Evolutionary conservation across 2,888 invertebrate species (phyloP).

Genomic region (Pemphredon lugubris): DNA sequence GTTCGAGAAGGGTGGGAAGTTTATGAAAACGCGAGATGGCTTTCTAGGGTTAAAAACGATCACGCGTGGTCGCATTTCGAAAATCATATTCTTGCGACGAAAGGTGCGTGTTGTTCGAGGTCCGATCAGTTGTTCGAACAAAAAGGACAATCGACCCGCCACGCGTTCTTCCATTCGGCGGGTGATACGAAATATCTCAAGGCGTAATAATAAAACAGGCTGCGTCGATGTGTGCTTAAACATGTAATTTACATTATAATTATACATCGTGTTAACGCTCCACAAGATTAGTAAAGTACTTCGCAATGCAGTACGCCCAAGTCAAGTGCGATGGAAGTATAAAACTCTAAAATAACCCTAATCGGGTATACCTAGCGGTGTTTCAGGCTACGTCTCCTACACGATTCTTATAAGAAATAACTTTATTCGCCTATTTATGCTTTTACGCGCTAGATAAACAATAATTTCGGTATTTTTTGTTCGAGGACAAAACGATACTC

Average conservation of each 20-base stretch:
- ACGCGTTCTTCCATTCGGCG: conserved; percentile 21
- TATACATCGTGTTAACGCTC: conserved; percentile 73
- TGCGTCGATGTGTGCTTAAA: conserved; percentile 67
- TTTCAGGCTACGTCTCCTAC: conserved; percentile 53
- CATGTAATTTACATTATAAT: conserved; percentile 76
- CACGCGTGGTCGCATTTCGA: conserved; percentile 31
- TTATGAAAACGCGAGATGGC: no score
- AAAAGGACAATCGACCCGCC: conserved; percentile 2
- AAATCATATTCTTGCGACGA: conserved; percentile 25
- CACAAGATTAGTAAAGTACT: conserved; percentile 69
- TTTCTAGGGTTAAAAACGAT: no score
- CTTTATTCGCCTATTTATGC: conserved; percentile 44
- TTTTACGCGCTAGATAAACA: conserved; percentile 53
- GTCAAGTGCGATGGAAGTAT: conserved; percentile 72
- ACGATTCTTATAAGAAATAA: conserved; percentile 58
- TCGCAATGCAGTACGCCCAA: conserved; percentile 65
- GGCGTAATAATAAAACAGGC: conserved; percentile 47
- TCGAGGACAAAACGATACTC: conserved; percentile 30
- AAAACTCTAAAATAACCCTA: conserved; percentile 71
- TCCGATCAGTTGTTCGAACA: conserved; percentile 11
- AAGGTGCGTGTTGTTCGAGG: neutral
- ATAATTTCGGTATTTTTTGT: conserved; percentile 36
- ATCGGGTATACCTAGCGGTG: conserved; percentile 48
- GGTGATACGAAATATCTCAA: conserved; percentile 13
- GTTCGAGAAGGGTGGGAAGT: no score